These are phyloP conservation scores for Babyrousa celebensis DNA, from an alignment of 2,797 vertebrate genomes.

Conservation along the genomic window DNA sequence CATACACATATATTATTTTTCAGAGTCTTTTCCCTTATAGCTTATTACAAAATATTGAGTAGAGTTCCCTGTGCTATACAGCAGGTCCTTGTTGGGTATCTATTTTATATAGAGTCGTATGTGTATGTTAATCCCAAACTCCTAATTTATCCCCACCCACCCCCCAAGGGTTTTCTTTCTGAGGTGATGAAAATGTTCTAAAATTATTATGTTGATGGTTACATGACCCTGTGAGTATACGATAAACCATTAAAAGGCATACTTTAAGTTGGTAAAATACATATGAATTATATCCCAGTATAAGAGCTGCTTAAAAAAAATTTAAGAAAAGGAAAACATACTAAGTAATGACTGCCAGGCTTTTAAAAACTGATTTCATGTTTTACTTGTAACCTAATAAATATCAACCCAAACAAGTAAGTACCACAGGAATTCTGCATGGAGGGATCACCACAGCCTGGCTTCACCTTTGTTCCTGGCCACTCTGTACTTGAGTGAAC, in stretches of 20 bases:
- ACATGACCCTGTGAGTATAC: not conserved
- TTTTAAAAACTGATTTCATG: not conserved
- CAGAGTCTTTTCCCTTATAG: no score
- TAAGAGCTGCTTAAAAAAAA: not conserved
- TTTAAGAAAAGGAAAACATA: conserved; percentile 33
- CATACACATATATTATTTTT: no score
- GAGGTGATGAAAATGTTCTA: not conserved
- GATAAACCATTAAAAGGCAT: not conserved
- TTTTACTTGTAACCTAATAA: conserved; percentile 14
- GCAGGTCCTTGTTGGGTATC: no score
- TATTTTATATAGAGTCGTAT: no score
- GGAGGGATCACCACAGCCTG: not conserved
- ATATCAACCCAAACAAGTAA: not conserved
- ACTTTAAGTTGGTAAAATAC: not conserved
- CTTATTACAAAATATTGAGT: no score
- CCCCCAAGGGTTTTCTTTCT: not conserved
- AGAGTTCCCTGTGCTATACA: no score
- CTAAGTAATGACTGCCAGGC: not conserved
- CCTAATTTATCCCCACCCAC: no score
- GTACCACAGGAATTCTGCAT: not conserved
- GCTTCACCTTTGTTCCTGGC: not conserved
- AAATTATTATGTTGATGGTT: not conserved
- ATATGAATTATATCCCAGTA: not conserved
- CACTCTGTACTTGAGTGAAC: not conserved
- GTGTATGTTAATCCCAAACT: no score